Evolutionary conservation across 1,140 invertebrate genomes (phyloP).

Genomic region (Bombyx mandarina): DNA sequence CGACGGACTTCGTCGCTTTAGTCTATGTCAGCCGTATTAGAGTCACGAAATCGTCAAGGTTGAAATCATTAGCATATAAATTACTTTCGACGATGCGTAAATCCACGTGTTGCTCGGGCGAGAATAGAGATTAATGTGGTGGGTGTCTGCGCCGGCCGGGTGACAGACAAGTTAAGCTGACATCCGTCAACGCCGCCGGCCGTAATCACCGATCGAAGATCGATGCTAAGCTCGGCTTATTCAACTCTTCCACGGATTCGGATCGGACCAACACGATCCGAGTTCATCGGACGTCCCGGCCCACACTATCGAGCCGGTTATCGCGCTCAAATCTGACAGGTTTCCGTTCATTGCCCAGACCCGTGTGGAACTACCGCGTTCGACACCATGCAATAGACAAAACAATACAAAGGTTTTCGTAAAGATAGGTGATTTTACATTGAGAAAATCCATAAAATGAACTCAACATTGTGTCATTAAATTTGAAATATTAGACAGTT

Average conservation of each 20-base stretch:
- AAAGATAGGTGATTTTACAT: too few relatives aligned
- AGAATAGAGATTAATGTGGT: conserved; percentile 63
- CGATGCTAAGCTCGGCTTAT: conserved; percentile 64
- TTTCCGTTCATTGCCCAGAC: conserved; percentile 49
- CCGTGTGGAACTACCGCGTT: conserved; percentile 21
- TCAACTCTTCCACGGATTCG: conserved; percentile 53
- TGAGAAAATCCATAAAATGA: too few relatives aligned
- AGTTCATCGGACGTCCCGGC: conserved; percentile 42
- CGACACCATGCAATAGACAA: too few relatives aligned
- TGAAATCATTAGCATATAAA: conserved; percentile 67
- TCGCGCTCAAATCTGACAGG: conserved; percentile 55
- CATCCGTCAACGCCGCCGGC: conserved; percentile 62
- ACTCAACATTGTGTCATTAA: too few relatives aligned
- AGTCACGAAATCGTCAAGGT: conserved; percentile 57
- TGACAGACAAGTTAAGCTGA: conserved; percentile 66
- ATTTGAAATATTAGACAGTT: too few relatives aligned
- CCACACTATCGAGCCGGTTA: conserved; percentile 42
- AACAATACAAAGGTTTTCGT: too few relatives aligned
- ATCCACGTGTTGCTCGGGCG: conserved; percentile 60
- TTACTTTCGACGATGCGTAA: conserved; percentile 59
- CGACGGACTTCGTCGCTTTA: conserved; percentile 21
- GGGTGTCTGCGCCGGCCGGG: conserved; percentile 47
- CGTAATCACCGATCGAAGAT: conserved; percentile 64
- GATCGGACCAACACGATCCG: conserved; percentile 42
- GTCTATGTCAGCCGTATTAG: conserved; percentile 34